These are phyloP conservation scores for Colletes gigas DNA, from an alignment of 1,140 invertebrate species.

Conservation along the genomic window DNA sequence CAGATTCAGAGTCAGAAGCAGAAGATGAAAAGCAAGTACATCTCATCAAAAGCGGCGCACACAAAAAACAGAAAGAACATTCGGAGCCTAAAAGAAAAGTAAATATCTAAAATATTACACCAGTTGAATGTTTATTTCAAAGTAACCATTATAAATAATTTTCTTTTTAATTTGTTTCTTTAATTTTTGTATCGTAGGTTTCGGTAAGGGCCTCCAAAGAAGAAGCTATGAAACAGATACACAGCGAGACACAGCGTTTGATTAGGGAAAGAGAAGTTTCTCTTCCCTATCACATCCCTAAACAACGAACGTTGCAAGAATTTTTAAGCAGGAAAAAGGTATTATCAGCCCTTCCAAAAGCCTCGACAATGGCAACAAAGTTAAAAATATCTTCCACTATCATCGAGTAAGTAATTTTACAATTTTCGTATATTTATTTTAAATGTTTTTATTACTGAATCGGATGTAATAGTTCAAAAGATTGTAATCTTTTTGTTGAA, in stretches of 20 bases:
- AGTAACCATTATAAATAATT: conserved; percentile 14
- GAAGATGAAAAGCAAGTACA: conserved; percentile 19
- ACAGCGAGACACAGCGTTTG: conserved; percentile 85
- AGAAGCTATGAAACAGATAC: conserved; percentile 80
- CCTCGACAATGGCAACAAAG: conserved; percentile 71
- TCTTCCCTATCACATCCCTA: conserved; percentile 90
- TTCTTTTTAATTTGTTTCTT: background rate
- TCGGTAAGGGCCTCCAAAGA: conserved; percentile 72
- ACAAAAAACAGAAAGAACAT: conserved; percentile 22
- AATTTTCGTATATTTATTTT: background rate
- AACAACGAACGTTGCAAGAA: conserved; percentile 87
- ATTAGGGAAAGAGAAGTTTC: conserved; percentile 86
- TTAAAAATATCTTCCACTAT: conserved; percentile 75
- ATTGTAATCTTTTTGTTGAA: conserved; percentile 38
- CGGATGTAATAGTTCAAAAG: conserved; percentile 11
- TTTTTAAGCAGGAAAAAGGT: conserved; percentile 83
- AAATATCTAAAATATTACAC: background rate
- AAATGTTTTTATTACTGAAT: background rate
- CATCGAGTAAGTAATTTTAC: conserved; percentile 66
- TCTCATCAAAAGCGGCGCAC: background rate
- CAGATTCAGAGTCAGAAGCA: conserved; percentile 55
- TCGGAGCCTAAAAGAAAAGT: conserved; percentile 22
- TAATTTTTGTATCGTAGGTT: conserved; percentile 49
- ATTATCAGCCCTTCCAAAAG: conserved; percentile 63
- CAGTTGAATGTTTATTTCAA: background rate